A percentile compares a stretch with the other conserved stretches of the same genome.
phyloP scores from a whole-genome alignment of 2,888 invertebrate species.

The Ametastegia equiseti region DNA sequence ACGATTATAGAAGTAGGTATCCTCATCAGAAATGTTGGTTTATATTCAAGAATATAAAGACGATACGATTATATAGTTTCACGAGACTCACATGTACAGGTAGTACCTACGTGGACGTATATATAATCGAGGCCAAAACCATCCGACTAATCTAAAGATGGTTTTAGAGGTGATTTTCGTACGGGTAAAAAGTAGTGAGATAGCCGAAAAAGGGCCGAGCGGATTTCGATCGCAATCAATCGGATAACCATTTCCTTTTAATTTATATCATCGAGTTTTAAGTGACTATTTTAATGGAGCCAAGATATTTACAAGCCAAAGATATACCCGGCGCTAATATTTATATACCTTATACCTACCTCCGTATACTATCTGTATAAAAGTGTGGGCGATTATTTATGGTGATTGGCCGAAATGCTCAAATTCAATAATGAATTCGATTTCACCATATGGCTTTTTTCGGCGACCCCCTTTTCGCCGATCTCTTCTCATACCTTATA shows the following conservation, averaged over 20 bases:
- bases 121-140: conserved; percentile 46
- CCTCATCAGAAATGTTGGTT: not conserved
- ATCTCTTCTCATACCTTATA: not conserved
- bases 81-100: not conserved
- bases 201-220: conserved; percentile 44
- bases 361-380: conserved; percentile 29
- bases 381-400: conserved; percentile 65
- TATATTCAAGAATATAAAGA: not conserved
- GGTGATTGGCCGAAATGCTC: conserved; percentile 55
- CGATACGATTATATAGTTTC: not conserved
- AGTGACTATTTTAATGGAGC: conserved; percentile 60
- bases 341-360: too few relatives aligned
- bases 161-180: conserved; percentile 56
- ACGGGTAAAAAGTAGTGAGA: conserved; percentile 50
- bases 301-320: conserved; percentile 56
- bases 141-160: conserved; percentile 54
- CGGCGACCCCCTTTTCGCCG: not conserved
- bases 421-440: conserved; percentile 59
- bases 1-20: not conserved
- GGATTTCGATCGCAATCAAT: conserved; percentile 55
- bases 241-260: conserved; percentile 55
- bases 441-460: conserved; percentile 53
- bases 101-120: conserved; percentile 16
- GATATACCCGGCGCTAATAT: not conserved
- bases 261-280: conserved; percentile 65